These are phyloP conservation scores for Corythaixoides concolor DNA, from an alignment of 2,113 vertebrate species.

Conservation along the genomic window DNA sequence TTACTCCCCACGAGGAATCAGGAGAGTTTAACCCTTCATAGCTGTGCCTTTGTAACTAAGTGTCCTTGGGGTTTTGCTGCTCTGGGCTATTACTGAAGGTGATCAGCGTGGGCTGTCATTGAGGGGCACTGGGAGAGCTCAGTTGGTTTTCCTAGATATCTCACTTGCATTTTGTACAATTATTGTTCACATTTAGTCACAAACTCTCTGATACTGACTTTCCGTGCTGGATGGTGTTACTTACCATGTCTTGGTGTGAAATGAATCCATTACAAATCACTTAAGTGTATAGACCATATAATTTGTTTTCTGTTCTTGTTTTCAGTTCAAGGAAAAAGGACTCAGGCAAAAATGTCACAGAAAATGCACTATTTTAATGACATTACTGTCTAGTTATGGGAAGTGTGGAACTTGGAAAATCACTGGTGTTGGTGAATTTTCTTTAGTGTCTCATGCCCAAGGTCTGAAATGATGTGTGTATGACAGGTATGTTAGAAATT, in stretches of 20 bases:
- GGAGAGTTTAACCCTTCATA: not conserved
- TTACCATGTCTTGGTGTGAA: constrained; percentile 33
- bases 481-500: not conserved
- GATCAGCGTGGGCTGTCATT: not conserved
- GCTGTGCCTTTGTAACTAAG: not conserved
- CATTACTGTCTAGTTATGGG: not conserved
- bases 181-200: not conserved
- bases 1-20: not conserved
- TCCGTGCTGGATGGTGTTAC: constrained; percentile 27
- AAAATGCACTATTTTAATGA: constrained; percentile 30
- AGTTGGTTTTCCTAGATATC: not conserved
- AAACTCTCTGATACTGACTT: not conserved
- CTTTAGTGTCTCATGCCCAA: not conserved
- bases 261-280: constrained; percentile 47
- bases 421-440: not conserved
- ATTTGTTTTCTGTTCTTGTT: constrained; percentile 53
- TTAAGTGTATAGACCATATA: constrained; percentile 35
- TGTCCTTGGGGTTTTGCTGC: not conserved
- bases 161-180: not conserved
- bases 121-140: not conserved
- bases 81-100: not conserved
- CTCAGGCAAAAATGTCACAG: constrained; percentile 15
- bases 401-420: not conserved
- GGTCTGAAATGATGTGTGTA: not conserved
- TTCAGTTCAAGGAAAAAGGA: not conserved